Conservation (phyloP, 2,113 vertebrate genomes). For the Camelus dromedarius region DNA sequence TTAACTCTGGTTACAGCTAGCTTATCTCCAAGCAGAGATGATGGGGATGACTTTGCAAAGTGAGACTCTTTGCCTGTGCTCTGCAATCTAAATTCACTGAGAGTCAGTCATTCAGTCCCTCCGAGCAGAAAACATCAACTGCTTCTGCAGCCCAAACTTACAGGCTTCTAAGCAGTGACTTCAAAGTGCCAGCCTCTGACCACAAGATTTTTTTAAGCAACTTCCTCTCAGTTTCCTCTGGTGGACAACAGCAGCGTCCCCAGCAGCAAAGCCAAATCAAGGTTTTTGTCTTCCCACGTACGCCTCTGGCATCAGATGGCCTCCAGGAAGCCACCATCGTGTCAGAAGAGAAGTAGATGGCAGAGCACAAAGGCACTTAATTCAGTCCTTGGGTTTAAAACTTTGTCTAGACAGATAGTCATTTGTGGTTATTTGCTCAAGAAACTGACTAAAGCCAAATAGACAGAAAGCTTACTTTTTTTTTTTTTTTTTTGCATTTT, state of each 20-base stretch:
- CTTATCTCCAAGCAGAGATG: neutral
- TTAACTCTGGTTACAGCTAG: neutral
- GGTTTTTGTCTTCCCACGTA: neutral
- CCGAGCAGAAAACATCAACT: neutral
- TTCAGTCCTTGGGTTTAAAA: neutral
- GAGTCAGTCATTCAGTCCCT: neutral
- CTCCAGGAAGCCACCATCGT: neutral
- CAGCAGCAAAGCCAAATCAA: slow-evolving; percentile 9
- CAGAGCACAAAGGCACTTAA: neutral
- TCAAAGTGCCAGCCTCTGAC: neutral
- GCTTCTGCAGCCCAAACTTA: neutral
- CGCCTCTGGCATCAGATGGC: neutral
- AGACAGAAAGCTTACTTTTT: neutral
- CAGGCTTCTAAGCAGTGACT: neutral
- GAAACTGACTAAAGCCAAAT: neutral
- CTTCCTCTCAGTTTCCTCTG: slow-evolving; percentile 19
- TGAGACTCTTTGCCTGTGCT: neutral
- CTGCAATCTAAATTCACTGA: neutral
- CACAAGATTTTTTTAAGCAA: neutral
- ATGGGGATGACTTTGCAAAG: neutral
- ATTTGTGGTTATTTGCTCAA: neutral
- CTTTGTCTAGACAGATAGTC: neutral
- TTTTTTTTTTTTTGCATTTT: too few species aligned
- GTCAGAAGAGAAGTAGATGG: neutral
- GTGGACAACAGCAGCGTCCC: neutral